Evolutionary conservation across 2,113 vertebrate genomes (phyloP), one percentile per base, ranked within the genome.

Genomic region (Pterocles burchelli): DNA sequence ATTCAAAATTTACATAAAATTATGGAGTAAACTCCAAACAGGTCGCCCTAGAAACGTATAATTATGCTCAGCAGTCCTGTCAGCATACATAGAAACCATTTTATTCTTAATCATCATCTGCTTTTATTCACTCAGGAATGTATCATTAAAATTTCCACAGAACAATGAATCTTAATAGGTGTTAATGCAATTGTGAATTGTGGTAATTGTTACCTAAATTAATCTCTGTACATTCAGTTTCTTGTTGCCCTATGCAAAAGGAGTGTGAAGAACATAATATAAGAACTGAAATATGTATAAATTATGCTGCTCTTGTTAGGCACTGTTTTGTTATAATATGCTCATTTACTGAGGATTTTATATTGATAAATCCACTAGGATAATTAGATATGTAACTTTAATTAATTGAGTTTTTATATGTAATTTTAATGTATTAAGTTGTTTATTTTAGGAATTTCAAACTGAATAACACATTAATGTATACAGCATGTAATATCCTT

Each of bases 111-210:
- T 98, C 91, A 97, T 98, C 93, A 96, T 98, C 97, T 97, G 95
- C 97, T 97, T 98, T 98, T 97, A 96, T 97, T 98, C 97, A 97
- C 88, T 97, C 95, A 97, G 89, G 91, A 98, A 97, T 97, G 74
- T 98, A 98, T 98, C 92, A 98, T 98, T 98, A 98, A 98, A 98
- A 97, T 98, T 98, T 97, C 97, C 82, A 96, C 62, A 98, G 95
- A 98, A 98, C 97, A 98, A 98, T 98, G 97, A 98, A 89, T 91
- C 88, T 98, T 98, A 98, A 98, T 98, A 98, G 94, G 96, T 97
- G 96, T 94, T 98, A 98, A 98, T 97, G 96, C 83, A 97, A 98
- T 98, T 97, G 96, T 97, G 97, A 98, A 97, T 98, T 98, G 93
- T 97, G 93, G 94, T 98, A 98, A 97, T 98, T 98, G 97, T 98